Conservation (phyloP, 92 coral and sea anemone genomes). For the Isaurus tuberculatus region DNA sequence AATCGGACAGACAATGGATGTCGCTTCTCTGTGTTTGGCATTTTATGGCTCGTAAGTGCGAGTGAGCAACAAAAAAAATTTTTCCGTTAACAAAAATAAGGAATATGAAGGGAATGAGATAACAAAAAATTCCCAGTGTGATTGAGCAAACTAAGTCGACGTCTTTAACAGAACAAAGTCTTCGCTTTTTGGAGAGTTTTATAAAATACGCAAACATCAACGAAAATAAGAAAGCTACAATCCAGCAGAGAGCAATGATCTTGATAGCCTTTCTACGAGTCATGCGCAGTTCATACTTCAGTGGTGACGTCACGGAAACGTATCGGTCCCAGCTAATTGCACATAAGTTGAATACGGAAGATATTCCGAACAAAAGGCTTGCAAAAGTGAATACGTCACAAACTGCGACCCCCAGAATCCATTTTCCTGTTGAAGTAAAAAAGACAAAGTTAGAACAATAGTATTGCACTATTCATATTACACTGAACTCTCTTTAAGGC, state of each 20-base stretch:
- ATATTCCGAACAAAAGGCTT: constrained; percentile 70
- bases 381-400: constrained; percentile 70
- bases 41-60: constrained; percentile 65
- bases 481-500: too few relatives aligned
- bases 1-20: background rate
- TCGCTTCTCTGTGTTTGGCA: constrained; percentile 9
- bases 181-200: constrained; percentile 49
- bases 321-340: constrained; percentile 88
- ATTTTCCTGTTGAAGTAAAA: constrained; percentile 58
- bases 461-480: background rate
- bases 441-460: background rate
- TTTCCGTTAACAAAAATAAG: constrained; percentile 73
- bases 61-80: constrained; percentile 63
- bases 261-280: constrained; percentile 44
- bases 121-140: constrained; percentile 20
- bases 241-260: constrained; percentile 69
- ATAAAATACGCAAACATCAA: constrained; percentile 46
- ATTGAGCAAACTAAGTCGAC: constrained; percentile 42
- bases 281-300: constrained; percentile 70
- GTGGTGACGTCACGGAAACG: constrained; percentile 86
- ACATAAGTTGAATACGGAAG: constrained; percentile 77
- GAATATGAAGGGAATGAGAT: constrained; percentile 56
- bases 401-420: constrained; percentile 70
- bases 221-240: constrained; percentile 30
- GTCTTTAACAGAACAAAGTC: constrained; percentile 55